Percentiles rank a stretch among this genome's conserved stretches.
Evolutionary conservation across 1,140 invertebrate species (phyloP).

Genomic region (Whitmania pigra): DNA sequence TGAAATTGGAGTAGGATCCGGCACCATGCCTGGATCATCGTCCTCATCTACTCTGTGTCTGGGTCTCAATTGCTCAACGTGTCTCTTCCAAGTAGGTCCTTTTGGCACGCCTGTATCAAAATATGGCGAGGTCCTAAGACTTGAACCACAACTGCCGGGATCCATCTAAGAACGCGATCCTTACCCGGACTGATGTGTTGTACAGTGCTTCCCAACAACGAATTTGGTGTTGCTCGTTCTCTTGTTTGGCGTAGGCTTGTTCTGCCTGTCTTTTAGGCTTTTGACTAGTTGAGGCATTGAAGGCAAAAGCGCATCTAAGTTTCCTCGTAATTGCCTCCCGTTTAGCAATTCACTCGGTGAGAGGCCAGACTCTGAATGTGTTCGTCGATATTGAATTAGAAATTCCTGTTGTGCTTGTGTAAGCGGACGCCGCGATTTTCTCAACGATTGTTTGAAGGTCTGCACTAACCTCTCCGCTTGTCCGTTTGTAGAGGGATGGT

Average conservation of each 20-base stretch:
- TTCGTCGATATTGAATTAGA: constrained; percentile 16
- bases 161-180: neutral
- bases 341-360: constrained; percentile 18
- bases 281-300: neutral
- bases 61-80: constrained; percentile 5
- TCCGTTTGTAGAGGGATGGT: constrained; percentile 32
- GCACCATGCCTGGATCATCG: neutral
- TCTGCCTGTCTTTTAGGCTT: neutral
- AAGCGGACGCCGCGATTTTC: neutral
- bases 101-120: neutral
- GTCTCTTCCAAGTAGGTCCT: neutral
- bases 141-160: neutral
- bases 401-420: constrained; percentile 9
- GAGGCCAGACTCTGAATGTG: neutral
- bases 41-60: neutral
- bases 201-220: neutral
- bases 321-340: neutral
- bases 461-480: constrained; percentile 30
- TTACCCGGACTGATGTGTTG: constrained; percentile 2
- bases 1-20: neutral
- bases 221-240: neutral
- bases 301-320: constrained; percentile 11
- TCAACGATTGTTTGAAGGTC: constrained; percentile 25
- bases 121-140: neutral
- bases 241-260: neutral